These are phyloP conservation scores for Acanthosepion pharaonis DNA, from an alignment of 2,888 invertebrate species.

Conservation along the genomic window DNA sequence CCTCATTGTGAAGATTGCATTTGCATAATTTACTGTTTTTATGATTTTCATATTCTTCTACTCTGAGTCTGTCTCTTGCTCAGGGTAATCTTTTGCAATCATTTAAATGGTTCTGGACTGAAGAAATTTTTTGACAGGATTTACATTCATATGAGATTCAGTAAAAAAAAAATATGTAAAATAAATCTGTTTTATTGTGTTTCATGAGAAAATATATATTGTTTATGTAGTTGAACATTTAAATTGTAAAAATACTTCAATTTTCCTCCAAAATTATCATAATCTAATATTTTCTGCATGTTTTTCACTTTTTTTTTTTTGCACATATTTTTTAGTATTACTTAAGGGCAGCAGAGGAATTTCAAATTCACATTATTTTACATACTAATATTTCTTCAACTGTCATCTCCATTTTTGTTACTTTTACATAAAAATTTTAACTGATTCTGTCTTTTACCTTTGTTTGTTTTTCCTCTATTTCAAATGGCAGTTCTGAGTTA, in stretches of 20 bases:
- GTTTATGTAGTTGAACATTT: conserved; percentile 20
- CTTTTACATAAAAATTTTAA: not conserved
- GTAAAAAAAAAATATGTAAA: not conserved
- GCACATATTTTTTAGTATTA: not conserved
- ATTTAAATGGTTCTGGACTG: not conserved
- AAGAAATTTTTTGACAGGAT: not conserved
- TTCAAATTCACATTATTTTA: conserved; percentile 14
- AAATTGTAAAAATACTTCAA: not conserved
- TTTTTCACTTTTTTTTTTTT: not conserved
- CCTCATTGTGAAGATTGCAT: not conserved
- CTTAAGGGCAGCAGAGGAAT: not conserved
- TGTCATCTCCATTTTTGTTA: not conserved
- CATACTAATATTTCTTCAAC: conserved; percentile 22
- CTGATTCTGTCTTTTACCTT: not conserved
- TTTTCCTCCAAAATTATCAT: not conserved
- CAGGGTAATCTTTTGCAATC: conserved; percentile 33
- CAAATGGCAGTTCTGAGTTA: not conserved
- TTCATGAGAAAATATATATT: conserved; percentile 21
- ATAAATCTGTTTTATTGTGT: conserved; percentile 20
- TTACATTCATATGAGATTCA: not conserved
- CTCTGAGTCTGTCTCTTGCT: not conserved
- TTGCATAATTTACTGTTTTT: conserved; percentile 15
- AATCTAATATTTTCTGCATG: not conserved
- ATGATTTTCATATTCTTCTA: not conserved
- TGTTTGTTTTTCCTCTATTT: not conserved